phyloP scores from a whole-genome alignment of 1,140 invertebrate species.

The Adelges cooleyi region DNA sequence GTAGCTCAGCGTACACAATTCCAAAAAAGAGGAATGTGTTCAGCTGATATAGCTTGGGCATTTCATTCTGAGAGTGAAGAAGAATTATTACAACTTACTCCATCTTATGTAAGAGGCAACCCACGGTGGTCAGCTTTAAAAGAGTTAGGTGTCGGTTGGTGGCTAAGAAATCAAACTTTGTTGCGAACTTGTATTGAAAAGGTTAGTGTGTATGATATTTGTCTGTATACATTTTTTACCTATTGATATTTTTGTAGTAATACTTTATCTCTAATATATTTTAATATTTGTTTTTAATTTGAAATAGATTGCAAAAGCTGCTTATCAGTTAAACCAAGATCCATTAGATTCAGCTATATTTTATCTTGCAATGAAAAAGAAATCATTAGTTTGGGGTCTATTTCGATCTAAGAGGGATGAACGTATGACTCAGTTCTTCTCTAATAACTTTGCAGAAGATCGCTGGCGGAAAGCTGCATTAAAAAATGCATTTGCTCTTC shows the following conservation, averaged over 20 bases:
- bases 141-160: conserved; percentile 88
- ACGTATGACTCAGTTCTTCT: conserved; percentile 89
- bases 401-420: conserved; percentile 80
- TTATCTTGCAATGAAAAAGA: conserved; percentile 98
- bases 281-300: background rate
- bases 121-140: conserved; percentile 84
- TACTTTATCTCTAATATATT: background rate
- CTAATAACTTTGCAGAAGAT: conserved; percentile 86
- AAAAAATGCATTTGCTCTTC: conserved; percentile 92
- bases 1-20: conserved; percentile 73
- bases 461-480: conserved; percentile 91
- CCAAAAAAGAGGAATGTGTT: conserved; percentile 79
- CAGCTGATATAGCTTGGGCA: conserved; percentile 94
- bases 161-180: conserved; percentile 77
- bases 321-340: conserved; percentile 80
- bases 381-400: conserved; percentile 89
- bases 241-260: background rate
- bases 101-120: conserved; percentile 69
- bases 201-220: conserved; percentile 36
- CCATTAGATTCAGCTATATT: conserved; percentile 95
- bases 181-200: conserved; percentile 82
- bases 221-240: no score
- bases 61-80: conserved; percentile 98
- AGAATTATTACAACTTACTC: conserved; percentile 81
- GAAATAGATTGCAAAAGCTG: conserved; percentile 69